A percentile compares a stretch with the other conserved stretches of the same genome.
phyloP scores from a whole-genome alignment of 23 tunicate species.

The Halocynthia aurantium region DNA sequence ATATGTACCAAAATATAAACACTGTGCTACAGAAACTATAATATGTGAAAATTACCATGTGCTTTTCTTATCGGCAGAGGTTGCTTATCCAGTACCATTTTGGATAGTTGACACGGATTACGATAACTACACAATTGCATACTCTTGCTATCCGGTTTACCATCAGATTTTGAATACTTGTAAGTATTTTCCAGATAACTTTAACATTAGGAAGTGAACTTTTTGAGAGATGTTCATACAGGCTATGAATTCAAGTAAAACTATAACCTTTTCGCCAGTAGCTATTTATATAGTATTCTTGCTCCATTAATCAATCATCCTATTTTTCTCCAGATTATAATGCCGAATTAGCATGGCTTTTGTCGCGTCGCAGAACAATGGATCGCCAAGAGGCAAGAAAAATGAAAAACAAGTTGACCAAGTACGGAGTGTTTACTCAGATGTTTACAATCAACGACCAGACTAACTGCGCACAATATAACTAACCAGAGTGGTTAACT shows the following conservation, averaged over 20 bases:
- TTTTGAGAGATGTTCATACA: too few species aligned
- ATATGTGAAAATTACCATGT: neutral
- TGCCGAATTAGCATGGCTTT: slow-evolving; percentile 15
- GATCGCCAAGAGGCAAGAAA: neutral
- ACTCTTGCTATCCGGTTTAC: slow-evolving; percentile 22
- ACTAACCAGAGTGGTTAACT: neutral
- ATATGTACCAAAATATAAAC: too few species aligned
- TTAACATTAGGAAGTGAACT: too few species aligned
- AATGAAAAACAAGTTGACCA: neutral
- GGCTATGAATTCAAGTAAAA: too few species aligned
- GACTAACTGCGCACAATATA: slow-evolving; percentile 7
- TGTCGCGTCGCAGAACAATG: slow-evolving; percentile 4
- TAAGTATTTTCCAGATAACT: neutral
- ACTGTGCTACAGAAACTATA: neutral
- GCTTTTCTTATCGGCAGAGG: neutral
- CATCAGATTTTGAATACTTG: neutral
- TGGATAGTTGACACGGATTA: slow-evolving; percentile 42
- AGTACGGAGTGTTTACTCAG: neutral
- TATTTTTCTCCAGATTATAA: neutral
- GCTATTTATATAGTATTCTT: too few species aligned
- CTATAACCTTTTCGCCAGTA: too few species aligned
- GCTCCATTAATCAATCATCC: neutral
- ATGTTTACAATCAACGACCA: slow-evolving; percentile 5
- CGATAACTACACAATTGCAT: slow-evolving; percentile 15
- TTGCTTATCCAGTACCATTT: slow-evolving; percentile 11